phyloP scores from a whole-genome alignment of 2,888 invertebrate genomes.

The Glaucopsyche alexis region DNA sequence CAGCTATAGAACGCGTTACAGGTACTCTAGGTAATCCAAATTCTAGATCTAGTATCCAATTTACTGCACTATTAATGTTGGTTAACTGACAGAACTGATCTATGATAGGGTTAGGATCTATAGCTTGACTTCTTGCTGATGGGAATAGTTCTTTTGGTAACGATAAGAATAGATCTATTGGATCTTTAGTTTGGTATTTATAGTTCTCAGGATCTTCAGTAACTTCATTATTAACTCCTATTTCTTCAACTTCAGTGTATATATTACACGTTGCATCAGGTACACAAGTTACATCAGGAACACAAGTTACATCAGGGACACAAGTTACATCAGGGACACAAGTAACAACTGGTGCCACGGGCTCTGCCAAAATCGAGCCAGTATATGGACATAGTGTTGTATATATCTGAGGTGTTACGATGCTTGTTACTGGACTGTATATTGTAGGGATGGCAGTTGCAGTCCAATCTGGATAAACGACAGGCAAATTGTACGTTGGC shows the following conservation, averaged over 20 bases:
- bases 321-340: constrained; percentile 30
- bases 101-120: constrained; percentile 62
- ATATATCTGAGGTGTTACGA: constrained; percentile 39
- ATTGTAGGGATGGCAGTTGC: constrained; percentile 39
- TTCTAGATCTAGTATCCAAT: constrained; percentile 64
- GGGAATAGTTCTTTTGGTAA: constrained; percentile 60
- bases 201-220: constrained; percentile 28
- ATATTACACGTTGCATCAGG: constrained; percentile 14
- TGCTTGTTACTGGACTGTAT: constrained; percentile 38
- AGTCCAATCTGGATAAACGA: constrained; percentile 43
- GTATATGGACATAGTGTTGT: constrained; percentile 42
- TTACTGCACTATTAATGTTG: constrained; percentile 45
- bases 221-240: constrained; percentile 31
- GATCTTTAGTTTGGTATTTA: constrained; percentile 38
- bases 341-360: constrained; percentile 34
- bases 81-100: constrained; percentile 57
- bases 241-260: constrained; percentile 29
- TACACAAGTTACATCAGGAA: constrained; percentile 18
- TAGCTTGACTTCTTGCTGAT: constrained; percentile 48
- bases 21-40: constrained; percentile 55
- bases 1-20: constrained; percentile 52
- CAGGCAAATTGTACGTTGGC: constrained; percentile 37
- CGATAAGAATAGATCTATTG: constrained; percentile 50
- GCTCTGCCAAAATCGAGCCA: constrained; percentile 34
- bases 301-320: constrained; percentile 29